Percentiles rank a stretch among this genome's conserved stretches.
Evolutionary conservation across 2,888 invertebrate species (phyloP).

Genomic region (Chaetoderma sp.): DNA sequence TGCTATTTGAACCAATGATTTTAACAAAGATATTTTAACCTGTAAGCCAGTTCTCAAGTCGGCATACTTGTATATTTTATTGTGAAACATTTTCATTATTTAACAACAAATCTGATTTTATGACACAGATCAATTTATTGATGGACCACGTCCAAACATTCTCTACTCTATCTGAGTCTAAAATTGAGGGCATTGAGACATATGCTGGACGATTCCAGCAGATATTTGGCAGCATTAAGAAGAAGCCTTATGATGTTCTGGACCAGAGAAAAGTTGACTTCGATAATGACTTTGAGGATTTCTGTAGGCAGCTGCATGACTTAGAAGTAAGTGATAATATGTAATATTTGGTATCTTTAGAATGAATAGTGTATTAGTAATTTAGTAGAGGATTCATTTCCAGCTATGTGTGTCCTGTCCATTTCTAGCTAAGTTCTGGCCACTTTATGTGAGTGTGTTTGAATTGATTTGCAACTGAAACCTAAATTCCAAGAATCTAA

Average conservation of each 20-base stretch:
- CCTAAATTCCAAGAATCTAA: no score
- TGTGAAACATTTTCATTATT: no score
- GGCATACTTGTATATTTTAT: no score
- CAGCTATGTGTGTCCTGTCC: no score
- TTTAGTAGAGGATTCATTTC: no score
- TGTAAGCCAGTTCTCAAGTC: no score
- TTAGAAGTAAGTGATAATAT: constrained; percentile 74
- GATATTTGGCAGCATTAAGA: constrained; percentile 77
- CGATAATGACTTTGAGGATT: constrained; percentile 81
- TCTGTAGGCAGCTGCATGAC: constrained; percentile 78
- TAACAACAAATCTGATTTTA: no score
- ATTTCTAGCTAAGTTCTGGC: no score
- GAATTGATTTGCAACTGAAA: no score
- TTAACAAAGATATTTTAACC: no score
- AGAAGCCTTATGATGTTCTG: constrained; percentile 82
- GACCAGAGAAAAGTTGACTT: constrained; percentile 83
- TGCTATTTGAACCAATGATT: no score
- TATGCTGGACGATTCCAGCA: constrained; percentile 78
- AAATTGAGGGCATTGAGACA: constrained; percentile 83
- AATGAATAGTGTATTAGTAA: not conserved
- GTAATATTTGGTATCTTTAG: not conserved
- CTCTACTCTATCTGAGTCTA: constrained; percentile 80
- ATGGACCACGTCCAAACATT: constrained; percentile 81
- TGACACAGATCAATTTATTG: constrained; percentile 82
- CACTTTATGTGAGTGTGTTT: no score